A percentile compares a stretch with the other conserved stretches of the same genome.
Evolutionary conservation across 64 coral and sea anemone genomes (phyloP).

Genomic region (Dendronephthya gigantea): DNA sequence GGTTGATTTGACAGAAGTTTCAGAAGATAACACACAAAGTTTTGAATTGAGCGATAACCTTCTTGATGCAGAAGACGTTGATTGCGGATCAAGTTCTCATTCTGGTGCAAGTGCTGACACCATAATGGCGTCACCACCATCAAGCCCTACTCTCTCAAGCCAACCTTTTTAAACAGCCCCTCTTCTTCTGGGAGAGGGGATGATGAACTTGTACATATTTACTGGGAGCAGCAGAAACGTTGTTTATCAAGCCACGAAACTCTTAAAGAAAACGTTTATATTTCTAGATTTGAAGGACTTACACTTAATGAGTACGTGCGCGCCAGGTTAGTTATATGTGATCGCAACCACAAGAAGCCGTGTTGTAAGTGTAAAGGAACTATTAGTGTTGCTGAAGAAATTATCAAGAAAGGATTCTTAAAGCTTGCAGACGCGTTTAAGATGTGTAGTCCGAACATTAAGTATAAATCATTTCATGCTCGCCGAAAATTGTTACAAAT

Average conservation of each 20-base stretch:
- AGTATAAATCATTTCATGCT: neutral
- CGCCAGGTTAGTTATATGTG: neutral
- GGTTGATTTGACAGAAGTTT: neutral
- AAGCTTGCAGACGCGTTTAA: neutral
- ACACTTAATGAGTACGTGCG: neutral
- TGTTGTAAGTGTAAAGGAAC: neutral
- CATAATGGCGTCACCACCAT: neutral
- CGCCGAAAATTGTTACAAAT: neutral
- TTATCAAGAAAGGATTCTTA: neutral
- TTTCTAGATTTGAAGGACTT: neutral
- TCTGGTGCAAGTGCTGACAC: neutral
- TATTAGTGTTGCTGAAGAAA: neutral
- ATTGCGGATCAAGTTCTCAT: neutral
- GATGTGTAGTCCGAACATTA: neutral
- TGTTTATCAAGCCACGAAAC: neutral
- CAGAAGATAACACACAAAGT: neutral
- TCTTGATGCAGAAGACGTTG: neutral
- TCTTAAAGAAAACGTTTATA: neutral
- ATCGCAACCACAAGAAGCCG: neutral
- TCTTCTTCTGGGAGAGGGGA: neutral
- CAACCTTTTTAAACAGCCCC: neutral
- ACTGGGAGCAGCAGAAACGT: neutral
- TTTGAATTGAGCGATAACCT: neutral
- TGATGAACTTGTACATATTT: neutral
- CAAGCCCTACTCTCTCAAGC: neutral